These are phyloP conservation scores for Scophthalmus maximus DNA, from an alignment of 2,113 vertebrate genomes.

Conservation along the genomic window DNA sequence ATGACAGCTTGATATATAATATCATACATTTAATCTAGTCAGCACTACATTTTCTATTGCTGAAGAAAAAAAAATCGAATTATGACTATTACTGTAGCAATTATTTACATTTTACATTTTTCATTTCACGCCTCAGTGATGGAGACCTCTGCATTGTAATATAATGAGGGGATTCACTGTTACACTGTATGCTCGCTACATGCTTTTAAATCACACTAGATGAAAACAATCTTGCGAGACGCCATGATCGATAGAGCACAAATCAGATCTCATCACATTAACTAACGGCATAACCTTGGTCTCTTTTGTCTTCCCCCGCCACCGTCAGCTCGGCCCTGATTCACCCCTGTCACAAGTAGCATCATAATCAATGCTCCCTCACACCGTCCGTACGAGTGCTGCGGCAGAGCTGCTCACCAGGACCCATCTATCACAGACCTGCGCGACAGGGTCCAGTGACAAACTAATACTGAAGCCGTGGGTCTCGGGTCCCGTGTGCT, in stretches of 20 bases:
- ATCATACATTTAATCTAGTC: neutral
- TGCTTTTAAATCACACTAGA: conserved; percentile 68
- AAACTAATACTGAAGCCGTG: conserved; percentile 66
- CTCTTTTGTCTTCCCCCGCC: conserved; percentile 54
- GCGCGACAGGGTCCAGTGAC: conserved; percentile 68
- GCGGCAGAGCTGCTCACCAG: conserved; percentile 57
- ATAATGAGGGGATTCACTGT: conserved; percentile 39
- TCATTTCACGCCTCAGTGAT: conserved; percentile 66
- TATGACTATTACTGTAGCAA: conserved; percentile 29
- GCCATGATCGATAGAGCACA: conserved; percentile 69
- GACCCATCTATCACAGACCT: conserved; percentile 76
- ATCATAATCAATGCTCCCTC: conserved; percentile 78
- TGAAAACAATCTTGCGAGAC: conserved; percentile 66
- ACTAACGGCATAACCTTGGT: conserved; percentile 66
- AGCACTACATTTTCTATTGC: neutral
- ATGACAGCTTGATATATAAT: too few relatives aligned
- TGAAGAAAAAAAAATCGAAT: conserved; percentile 10
- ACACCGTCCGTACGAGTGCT: conserved; percentile 40
- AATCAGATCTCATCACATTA: conserved; percentile 76
- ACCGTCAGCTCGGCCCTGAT: conserved; percentile 49
- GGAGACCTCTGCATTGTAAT: conserved; percentile 32
- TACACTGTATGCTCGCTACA: conserved; percentile 29
- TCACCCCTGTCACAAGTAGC: conserved; percentile 65
- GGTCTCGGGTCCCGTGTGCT: conserved; percentile 55
- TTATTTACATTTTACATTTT: conserved; percentile 34